phyloP scores from a whole-genome alignment of 1,140 invertebrate species.

The Macrotrachela quadricornifera region DNA sequence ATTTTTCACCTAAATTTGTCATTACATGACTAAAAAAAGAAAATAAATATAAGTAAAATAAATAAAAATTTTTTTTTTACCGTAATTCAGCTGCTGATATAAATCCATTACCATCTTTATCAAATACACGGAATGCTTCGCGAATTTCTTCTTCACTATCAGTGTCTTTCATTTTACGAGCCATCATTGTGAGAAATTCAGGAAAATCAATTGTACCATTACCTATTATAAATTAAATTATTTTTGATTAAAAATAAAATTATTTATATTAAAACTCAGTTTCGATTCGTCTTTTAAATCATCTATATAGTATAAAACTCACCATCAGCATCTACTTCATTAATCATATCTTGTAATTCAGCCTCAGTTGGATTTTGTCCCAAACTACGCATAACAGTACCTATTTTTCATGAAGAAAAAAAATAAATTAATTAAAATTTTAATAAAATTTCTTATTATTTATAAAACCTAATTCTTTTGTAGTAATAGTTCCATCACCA shows the following conservation, averaged over 20 bases:
- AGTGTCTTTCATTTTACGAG: constrained; percentile 93
- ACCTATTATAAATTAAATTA: no score
- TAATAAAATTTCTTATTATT: no score
- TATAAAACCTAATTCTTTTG: constrained; percentile 70
- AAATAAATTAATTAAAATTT: no score
- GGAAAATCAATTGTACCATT: constrained; percentile 95
- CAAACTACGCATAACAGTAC: constrained; percentile 90
- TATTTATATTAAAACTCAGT: no score
- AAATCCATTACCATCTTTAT: constrained; percentile 73
- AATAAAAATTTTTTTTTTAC: no score
- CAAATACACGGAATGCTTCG: constrained; percentile 43
- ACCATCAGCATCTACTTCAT: constrained; percentile 96
- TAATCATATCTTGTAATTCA: constrained; percentile 98
- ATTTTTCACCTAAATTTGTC: constrained; percentile 71
- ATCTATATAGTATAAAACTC: no score
- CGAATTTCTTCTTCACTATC: constrained; percentile 71
- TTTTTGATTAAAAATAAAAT: no score
- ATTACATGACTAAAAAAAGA: constrained; percentile 49
- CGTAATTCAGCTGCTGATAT: constrained; percentile 68
- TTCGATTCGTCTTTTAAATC: no score
- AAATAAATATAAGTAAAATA: no score
- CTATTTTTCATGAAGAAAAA: constrained; percentile 25
- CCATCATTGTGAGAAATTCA: constrained; percentile 96
- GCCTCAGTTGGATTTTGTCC: constrained; percentile 98
- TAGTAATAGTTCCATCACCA: constrained; percentile 97